Evolutionary conservation across 2,888 invertebrate genomes (phyloP).

Genomic region (Sialis fuliginosa): DNA sequence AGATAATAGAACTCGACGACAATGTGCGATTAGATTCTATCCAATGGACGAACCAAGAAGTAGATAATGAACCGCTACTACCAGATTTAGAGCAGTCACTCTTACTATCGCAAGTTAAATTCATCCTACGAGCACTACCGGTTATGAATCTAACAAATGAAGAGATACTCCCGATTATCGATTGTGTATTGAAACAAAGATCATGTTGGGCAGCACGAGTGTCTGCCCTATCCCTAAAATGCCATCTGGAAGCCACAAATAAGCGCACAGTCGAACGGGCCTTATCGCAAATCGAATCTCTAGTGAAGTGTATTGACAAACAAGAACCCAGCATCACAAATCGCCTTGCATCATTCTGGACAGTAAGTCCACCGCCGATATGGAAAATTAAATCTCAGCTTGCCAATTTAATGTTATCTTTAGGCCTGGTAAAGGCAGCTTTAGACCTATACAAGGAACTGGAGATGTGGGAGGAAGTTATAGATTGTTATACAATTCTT

Average conservation of each 20-base stretch:
- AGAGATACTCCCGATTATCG: slow-evolving; percentile 64
- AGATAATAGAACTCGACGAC: slow-evolving; percentile 60
- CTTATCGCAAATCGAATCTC: slow-evolving; percentile 68
- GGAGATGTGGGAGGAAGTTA: slow-evolving; percentile 82
- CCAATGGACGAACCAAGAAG: slow-evolving; percentile 34
- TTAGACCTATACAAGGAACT: slow-evolving; percentile 58
- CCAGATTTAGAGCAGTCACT: slow-evolving; percentile 62
- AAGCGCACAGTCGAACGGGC: slow-evolving; percentile 76
- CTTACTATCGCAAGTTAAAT: slow-evolving; percentile 55
- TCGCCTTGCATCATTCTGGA: slow-evolving; percentile 45
- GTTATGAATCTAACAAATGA: slow-evolving; percentile 65
- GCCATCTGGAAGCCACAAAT: slow-evolving; percentile 56
- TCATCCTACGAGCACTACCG: slow-evolving; percentile 56
- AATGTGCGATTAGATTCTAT: slow-evolving; percentile 72
- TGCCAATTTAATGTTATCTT: slow-evolving; percentile 57
- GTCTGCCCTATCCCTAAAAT: slow-evolving; percentile 55
- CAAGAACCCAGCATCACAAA: slow-evolving; percentile 24
- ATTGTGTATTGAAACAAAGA: slow-evolving; percentile 42
- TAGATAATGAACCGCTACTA: slow-evolving; percentile 18
- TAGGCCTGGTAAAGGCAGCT: slow-evolving; percentile 74
- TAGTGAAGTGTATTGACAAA: slow-evolving; percentile 38
- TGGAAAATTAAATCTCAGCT: slow-evolving; percentile 65
- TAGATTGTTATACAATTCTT: slow-evolving; percentile 74
- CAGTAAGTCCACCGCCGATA: slow-evolving; percentile 48
- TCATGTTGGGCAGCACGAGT: slow-evolving; percentile 63